Percentiles rank a stretch among this genome's conserved stretches.
These are phyloP conservation scores for Trichonephila inaurata DNA, from an alignment of 1,140 invertebrate genomes.

Conservation along the genomic window DNA sequence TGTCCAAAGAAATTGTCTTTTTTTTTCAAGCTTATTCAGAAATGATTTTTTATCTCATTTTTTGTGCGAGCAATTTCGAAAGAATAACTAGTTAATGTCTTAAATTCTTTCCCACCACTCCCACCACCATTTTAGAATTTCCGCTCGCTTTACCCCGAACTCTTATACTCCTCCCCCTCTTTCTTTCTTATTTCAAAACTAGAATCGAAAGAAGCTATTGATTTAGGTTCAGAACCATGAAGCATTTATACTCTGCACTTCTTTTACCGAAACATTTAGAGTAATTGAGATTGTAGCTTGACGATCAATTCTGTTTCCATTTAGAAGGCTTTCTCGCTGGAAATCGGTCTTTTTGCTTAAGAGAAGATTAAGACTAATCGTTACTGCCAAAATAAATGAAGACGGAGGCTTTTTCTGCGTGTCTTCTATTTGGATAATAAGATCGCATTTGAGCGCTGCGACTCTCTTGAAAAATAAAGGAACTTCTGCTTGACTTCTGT, in stretches of 20 bases:
- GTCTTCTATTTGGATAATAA: slow-evolving; percentile 37
- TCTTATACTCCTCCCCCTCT: too few relatives aligned
- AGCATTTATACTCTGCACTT: slow-evolving; percentile 46
- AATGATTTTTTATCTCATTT: too few relatives aligned
- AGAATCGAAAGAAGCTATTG: slow-evolving; percentile 42
- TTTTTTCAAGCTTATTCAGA: too few relatives aligned
- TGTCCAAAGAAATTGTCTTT: too few relatives aligned
- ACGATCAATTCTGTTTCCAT: slow-evolving; percentile 74
- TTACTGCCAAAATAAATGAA: slow-evolving; percentile 71
- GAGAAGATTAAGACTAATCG: slow-evolving; percentile 73
- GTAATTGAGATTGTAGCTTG: slow-evolving; percentile 70
- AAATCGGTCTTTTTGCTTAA: slow-evolving; percentile 17
- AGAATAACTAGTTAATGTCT: too few relatives aligned
- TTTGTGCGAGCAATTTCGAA: too few relatives aligned
- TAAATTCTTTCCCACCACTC: too few relatives aligned
- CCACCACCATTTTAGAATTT: too few relatives aligned
- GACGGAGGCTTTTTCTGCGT: slow-evolving; percentile 69
- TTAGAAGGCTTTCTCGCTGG: slow-evolving; percentile 46
- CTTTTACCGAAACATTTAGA: slow-evolving; percentile 38
- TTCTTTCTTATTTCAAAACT: slow-evolving; percentile 3
- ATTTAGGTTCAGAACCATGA: slow-evolving; percentile 32
- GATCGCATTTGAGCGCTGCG: slow-evolving; percentile 7
- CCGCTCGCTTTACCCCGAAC: too few relatives aligned
- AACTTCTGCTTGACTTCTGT: background rate
- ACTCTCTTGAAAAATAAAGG: background rate